Evolutionary conservation across 2,888 invertebrate genomes (phyloP).

Genomic region (Pyralis farinalis): DNA sequence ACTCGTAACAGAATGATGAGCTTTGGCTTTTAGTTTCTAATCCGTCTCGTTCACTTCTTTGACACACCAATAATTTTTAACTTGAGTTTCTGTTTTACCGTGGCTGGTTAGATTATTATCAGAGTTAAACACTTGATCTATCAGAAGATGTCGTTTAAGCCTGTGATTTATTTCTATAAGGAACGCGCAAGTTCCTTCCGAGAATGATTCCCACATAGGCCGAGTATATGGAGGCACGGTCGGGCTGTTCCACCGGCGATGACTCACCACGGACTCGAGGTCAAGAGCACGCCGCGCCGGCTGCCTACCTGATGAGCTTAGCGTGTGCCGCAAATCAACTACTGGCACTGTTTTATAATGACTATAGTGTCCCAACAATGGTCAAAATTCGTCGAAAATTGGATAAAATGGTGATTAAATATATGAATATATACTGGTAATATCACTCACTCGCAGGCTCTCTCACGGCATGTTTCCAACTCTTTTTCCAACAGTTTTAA

Average conservation of each 20-base stretch:
- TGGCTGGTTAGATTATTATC: no score
- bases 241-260: conserved; percentile 30
- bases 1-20: conserved; percentile 13
- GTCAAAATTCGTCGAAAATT: no score
- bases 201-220: conserved; percentile 29
- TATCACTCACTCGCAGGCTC: no score
- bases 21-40: conserved; percentile 14
- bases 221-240: conserved; percentile 28
- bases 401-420: no score
- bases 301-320: conserved; percentile 61
- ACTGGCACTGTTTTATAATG: neutral
- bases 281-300: conserved; percentile 66
- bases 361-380: no score
- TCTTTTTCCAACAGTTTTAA: no score
- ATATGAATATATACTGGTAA: no score
- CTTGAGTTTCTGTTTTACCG: no score
- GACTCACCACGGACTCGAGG: conserved; percentile 59
- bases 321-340: conserved; percentile 52
- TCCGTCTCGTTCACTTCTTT: neutral
- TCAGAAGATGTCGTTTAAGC: neutral
- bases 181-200: conserved; percentile 26
- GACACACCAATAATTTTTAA: no score
- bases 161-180: neutral
- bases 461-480: no score
- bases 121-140: neutral